phyloP scores from a whole-genome alignment of 1,140 invertebrate genomes.

The Drosophila pseudoananassae region DNA sequence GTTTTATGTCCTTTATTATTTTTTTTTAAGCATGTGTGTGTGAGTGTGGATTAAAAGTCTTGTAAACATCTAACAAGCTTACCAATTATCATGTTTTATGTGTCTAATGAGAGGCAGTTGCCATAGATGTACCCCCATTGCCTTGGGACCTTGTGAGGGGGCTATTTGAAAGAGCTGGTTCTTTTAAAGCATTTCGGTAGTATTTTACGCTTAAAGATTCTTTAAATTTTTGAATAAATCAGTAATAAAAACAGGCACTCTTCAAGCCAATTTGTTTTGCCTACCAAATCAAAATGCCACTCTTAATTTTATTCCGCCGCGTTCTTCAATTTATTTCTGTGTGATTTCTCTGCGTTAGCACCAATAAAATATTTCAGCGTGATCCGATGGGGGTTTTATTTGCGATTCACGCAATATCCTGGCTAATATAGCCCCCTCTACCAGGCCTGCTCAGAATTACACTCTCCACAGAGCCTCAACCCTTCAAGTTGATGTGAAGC shows the following conservation, averaged over 20 bases:
- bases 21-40: constrained; percentile 2
- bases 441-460: background rate
- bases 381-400: constrained; percentile 16
- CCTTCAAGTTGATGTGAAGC: constrained; percentile 21
- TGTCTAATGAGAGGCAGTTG: constrained; percentile 32
- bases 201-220: background rate
- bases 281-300: background rate
- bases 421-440: constrained; percentile 27
- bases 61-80: constrained; percentile 72
- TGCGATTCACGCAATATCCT: background rate
- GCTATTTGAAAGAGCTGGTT: background rate
- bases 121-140: constrained; percentile 8
- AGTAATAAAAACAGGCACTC: background rate
- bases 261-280: background rate
- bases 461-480: background rate
- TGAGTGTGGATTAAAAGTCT: constrained; percentile 50
- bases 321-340: constrained; percentile 18
- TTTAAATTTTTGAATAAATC: background rate
- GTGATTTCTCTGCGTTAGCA: constrained; percentile 26
- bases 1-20: constrained; percentile 18
- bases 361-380: constrained; percentile 37
- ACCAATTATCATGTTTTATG: constrained; percentile 63
- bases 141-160: background rate
- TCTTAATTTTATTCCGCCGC: constrained; percentile 7
- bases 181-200: background rate